phyloP scores from a whole-genome alignment of 37 sponge, comb jelly and placozoan genomes.

The Dysidea cf. avara region DNA sequence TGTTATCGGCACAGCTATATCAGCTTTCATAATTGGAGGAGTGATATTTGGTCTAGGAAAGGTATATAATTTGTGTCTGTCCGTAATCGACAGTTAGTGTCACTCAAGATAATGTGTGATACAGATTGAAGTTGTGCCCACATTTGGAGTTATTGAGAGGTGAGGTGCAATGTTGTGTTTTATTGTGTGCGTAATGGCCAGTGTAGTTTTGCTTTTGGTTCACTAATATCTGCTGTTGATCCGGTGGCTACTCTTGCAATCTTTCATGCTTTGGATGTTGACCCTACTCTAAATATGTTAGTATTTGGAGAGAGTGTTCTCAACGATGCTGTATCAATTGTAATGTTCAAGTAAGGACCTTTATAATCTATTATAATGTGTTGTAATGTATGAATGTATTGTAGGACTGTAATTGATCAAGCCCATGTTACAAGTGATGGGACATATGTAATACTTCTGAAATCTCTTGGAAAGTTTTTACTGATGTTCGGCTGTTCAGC shows the following conservation, averaged over 20 bases:
- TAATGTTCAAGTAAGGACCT: conserved; percentile 85
- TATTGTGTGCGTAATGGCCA: neutral
- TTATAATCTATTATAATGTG: neutral
- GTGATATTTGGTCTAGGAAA: conserved; percentile 70
- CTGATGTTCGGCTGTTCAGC: conserved; percentile 85
- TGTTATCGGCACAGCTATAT: conserved; percentile 89
- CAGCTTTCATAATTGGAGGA: conserved; percentile 87
- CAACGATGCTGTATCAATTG: conserved; percentile 97
- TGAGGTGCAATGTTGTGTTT: neutral
- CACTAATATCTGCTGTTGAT: conserved; percentile 95
- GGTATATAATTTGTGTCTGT: conserved; percentile 39
- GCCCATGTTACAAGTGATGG: conserved; percentile 7
- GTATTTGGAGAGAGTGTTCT: conserved; percentile 98
- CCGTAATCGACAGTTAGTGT: no score
- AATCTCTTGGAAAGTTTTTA: conserved; percentile 77
- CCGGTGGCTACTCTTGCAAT: conserved; percentile 97
- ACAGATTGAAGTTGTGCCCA: conserved; percentile 22
- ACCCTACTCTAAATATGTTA: conserved; percentile 92
- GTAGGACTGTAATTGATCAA: conserved; percentile 48
- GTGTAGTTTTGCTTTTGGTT: conserved; percentile 91
- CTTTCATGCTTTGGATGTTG: conserved; percentile 91
- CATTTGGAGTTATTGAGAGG: conserved; percentile 33
- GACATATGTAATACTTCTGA: conserved; percentile 29
- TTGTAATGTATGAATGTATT: neutral
- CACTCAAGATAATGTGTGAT: no score